phyloP scores from a whole-genome alignment of 2,113 vertebrate genomes.

The Lepidothrix coronata region DNA sequence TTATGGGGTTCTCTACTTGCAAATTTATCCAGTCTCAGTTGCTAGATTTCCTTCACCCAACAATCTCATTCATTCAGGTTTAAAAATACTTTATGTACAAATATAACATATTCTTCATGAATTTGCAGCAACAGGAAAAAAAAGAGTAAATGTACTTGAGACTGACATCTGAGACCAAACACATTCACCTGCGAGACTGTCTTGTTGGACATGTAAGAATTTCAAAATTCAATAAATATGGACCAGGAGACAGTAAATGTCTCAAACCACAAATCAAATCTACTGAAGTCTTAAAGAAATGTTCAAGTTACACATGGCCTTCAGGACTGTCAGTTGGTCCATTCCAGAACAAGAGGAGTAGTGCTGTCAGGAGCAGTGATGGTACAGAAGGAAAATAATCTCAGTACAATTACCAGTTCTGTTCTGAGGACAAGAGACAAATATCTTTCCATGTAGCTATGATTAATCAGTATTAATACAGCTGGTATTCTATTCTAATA shows the following conservation, averaged over 20 bases:
- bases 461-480: not conserved
- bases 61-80: not conserved
- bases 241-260: not conserved
- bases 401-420: not conserved
- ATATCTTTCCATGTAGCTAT: not conserved
- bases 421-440: not conserved
- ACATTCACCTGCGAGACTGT: not conserved
- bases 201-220: not conserved
- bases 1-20: not conserved
- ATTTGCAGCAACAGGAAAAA: not conserved
- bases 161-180: not conserved
- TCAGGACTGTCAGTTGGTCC: not conserved
- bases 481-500: not conserved
- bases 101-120: not conserved
- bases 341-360: not conserved
- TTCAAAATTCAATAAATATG: not conserved
- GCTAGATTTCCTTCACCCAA: not conserved
- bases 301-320: not conserved
- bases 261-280: not conserved
- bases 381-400: not conserved
- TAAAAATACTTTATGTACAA: not conserved
- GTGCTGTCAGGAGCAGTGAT: not conserved
- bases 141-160: not conserved
- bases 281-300: not conserved
- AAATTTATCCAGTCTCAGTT: not conserved